phyloP scores from a whole-genome alignment of 35 echinoderm and acorn worm species.

The Stichopus chloronotus region DNA sequence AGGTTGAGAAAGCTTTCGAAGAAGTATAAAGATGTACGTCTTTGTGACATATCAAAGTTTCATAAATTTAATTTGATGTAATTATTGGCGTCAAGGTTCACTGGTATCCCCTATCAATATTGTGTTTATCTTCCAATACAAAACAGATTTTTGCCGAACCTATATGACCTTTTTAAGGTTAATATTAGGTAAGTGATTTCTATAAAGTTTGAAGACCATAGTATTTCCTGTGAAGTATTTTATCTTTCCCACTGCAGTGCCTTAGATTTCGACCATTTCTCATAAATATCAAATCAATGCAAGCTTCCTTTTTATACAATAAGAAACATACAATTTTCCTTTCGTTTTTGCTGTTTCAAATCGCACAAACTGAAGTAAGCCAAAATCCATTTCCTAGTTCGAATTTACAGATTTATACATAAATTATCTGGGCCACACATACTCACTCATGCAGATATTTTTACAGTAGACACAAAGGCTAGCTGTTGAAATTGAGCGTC shows the following conservation, averaged over 20 bases:
- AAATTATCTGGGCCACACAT: neutral
- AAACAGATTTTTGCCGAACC: too few relatives aligned
- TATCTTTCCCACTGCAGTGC: neutral
- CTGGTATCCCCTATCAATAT: too few relatives aligned
- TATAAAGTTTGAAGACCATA: neutral
- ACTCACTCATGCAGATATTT: neutral
- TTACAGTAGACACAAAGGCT: neutral
- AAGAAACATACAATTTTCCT: neutral
- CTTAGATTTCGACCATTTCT: neutral
- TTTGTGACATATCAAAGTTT: too few relatives aligned
- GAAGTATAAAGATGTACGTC: too few relatives aligned
- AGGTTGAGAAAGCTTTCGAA: too few relatives aligned
- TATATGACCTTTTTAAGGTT: neutral
- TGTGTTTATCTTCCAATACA: too few relatives aligned
- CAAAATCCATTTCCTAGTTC: neutral
- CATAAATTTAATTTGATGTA: too few relatives aligned
- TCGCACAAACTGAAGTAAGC: neutral
- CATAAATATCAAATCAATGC: slow-evolving; percentile 50
- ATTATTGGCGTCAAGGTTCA: too few relatives aligned
- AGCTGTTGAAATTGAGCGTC: neutral
- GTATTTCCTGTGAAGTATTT: neutral
- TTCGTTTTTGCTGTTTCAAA: neutral
- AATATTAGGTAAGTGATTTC: neutral
- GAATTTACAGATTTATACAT: neutral
- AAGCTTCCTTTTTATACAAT: neutral